These are phyloP conservation scores for Serinus canaria DNA, from an alignment of 2,113 vertebrate genomes.

Conservation along the genomic window DNA sequence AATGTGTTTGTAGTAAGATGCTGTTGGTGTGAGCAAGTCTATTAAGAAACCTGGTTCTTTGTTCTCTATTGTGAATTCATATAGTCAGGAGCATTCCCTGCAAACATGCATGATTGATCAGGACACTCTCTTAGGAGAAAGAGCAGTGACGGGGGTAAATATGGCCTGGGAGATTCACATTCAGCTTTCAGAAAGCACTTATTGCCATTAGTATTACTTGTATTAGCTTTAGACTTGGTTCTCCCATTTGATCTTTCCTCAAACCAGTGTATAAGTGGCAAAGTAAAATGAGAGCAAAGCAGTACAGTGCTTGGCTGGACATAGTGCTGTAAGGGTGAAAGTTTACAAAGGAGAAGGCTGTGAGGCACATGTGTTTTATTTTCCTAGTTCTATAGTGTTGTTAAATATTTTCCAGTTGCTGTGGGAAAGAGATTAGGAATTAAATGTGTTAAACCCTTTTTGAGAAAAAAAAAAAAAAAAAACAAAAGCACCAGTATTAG, in stretches of 20 bases:
- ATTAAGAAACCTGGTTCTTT: background rate
- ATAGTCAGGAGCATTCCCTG: background rate
- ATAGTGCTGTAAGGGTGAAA: background rate
- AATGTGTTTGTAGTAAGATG: background rate
- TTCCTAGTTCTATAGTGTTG: background rate
- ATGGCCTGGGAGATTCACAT: background rate
- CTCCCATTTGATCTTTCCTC: background rate
- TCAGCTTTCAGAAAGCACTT: background rate
- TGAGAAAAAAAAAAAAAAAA: background rate
- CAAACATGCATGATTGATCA: background rate
- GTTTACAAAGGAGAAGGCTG: background rate
- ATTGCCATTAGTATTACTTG: background rate
- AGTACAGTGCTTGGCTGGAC: background rate
- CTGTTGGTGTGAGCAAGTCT: background rate
- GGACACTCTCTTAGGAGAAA: background rate
- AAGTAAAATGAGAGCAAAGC: background rate
- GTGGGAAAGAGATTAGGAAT: background rate
- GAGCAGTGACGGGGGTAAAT: background rate
- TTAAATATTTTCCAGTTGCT: background rate
- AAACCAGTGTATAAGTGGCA: background rate
- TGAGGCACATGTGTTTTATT: background rate
- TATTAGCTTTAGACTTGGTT: background rate
- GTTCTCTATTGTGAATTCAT: background rate
- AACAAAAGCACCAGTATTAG: background rate
- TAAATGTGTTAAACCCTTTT: background rate